Conservation (phyloP, 2,888 invertebrate species). For the Drosophila antonietae region DNA sequence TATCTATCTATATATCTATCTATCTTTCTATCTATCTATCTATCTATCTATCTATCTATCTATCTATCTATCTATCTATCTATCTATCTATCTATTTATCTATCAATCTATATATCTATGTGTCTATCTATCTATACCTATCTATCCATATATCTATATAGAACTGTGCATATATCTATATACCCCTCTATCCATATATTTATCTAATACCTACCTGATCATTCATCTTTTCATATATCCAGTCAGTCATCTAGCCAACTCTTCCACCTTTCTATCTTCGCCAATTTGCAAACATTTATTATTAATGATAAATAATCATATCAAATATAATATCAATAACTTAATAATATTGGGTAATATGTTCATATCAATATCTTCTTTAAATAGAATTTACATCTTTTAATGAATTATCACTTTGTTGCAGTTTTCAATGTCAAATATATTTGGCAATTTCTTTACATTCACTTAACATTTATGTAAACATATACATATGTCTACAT, state of each 20-base stretch:
- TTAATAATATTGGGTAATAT: neutral
- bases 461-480: constrained; percentile 5
- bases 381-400: neutral
- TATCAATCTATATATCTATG: no score
- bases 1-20: neutral
- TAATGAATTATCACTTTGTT: constrained; percentile 3
- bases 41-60: no score
- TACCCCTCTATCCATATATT: neutral
- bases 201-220: no score
- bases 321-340: neutral
- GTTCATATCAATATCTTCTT: neutral
- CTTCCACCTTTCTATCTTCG: neutral
- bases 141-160: no score
- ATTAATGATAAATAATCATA: neutral
- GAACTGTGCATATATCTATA: no score
- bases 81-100: no score
- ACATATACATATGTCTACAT: neutral
- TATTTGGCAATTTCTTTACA: constrained; percentile 46
- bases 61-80: no score
- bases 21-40: neutral
- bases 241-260: neutral
- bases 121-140: no score
- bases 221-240: neutral
- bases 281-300: neutral
- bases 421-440: constrained; percentile 36